These are phyloP conservation scores for Diarsia brunnea DNA, from an alignment of 2,888 invertebrate species.

Conservation along the genomic window DNA sequence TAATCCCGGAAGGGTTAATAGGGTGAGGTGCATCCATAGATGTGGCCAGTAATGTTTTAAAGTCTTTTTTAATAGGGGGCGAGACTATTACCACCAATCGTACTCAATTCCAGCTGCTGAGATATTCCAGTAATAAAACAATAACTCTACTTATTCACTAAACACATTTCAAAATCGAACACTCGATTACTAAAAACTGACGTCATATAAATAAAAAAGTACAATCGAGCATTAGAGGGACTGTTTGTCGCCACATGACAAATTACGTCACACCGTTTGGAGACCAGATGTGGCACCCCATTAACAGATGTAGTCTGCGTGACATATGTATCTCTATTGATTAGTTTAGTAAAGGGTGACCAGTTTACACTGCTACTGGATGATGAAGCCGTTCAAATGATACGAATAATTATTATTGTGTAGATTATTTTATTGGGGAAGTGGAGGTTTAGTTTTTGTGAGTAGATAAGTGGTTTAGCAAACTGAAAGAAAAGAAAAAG, in stretches of 20 bases:
- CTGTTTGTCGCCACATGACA: conserved; percentile 84
- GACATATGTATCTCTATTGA: conserved; percentile 85
- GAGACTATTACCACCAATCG: not conserved
- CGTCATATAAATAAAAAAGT: conserved; percentile 63
- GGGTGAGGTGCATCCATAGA: not conserved
- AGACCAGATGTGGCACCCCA: conserved; percentile 81
- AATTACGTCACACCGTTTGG: conserved; percentile 83
- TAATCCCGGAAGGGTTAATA: not conserved
- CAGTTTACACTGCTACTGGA: conserved; percentile 62
- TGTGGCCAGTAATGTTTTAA: not conserved
- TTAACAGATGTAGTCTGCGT: conserved; percentile 84
- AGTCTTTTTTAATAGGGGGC: not conserved
- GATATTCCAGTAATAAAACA: no score
- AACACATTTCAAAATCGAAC: conserved; percentile 43
- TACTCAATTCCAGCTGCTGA: not conserved
- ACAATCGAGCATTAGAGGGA: conserved; percentile 77
- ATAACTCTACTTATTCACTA: not conserved
- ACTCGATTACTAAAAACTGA: conserved; percentile 59
- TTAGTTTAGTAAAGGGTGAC: conserved; percentile 72
- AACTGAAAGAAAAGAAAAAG: not conserved
- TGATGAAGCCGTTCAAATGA: conserved; percentile 10
- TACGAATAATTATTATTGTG: conserved; percentile 26
- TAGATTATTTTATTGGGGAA: conserved; percentile 6
- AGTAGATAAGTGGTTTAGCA: not conserved
- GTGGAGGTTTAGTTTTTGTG: not conserved